Conservation (phyloP, 1,140 invertebrate species). For the Cotesia typhae region DNA sequence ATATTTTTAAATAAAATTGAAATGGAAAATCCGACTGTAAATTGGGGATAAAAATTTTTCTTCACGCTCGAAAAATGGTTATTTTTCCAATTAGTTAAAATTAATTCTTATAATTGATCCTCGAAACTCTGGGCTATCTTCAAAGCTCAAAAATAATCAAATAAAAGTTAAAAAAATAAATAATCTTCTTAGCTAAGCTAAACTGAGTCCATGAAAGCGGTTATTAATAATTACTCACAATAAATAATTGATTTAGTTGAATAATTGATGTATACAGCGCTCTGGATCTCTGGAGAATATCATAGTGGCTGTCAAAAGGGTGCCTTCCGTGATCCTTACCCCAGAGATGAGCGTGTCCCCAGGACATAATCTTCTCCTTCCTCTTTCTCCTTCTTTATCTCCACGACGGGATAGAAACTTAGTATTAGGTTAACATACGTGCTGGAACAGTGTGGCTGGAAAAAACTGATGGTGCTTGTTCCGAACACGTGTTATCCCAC, state of each 20-base stretch:
- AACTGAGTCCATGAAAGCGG: neutral
- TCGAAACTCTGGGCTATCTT: no score
- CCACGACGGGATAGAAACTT: slow-evolving; percentile 35
- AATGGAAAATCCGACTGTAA: no score
- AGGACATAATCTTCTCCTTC: slow-evolving; percentile 12
- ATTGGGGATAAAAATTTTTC: no score
- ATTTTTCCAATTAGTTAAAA: no score
- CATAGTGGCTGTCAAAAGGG: slow-evolving; percentile 32
- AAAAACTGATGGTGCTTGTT: slow-evolving; percentile 42
- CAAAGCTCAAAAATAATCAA: no score
- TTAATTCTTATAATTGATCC: no score
- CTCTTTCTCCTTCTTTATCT: slow-evolving; percentile 15
- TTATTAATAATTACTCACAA: slow-evolving; percentile 29
- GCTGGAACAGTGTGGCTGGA: slow-evolving; percentile 31
- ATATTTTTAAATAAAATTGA: no score
- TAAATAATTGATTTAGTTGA: no score
- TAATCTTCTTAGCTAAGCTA: no score
- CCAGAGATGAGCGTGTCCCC: slow-evolving; percentile 29
- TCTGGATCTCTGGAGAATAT: slow-evolving; percentile 17
- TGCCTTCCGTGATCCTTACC: slow-evolving; percentile 21
- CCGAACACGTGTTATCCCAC: slow-evolving; percentile 41
- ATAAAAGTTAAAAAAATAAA: no score
- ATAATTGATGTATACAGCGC: slow-evolving; percentile 8
- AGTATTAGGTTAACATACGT: slow-evolving; percentile 43
- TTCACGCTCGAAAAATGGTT: no score